Percentiles rank a stretch among this genome's conserved stretches.
These are phyloP conservation scores for Pilophorus perplexus DNA, from an alignment of 2,888 invertebrate genomes.

Conservation along the genomic window DNA sequence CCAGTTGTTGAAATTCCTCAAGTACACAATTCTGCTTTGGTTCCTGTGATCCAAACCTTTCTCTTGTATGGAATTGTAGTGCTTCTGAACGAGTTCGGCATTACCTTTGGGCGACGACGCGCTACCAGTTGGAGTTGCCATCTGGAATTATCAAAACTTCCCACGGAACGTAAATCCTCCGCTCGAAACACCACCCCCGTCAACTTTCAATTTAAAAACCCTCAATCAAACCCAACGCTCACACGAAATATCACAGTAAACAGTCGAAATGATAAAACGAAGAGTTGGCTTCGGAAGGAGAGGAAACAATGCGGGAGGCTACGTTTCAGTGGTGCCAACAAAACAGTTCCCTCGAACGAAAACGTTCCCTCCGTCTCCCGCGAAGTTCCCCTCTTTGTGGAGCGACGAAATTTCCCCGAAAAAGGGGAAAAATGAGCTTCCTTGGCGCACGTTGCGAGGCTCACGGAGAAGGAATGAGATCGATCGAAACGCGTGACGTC, in stretches of 20 bases:
- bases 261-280: not conserved
- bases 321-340: not conserved
- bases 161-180: too few relatives aligned
- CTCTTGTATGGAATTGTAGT: constrained; percentile 89
- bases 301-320: too few relatives aligned
- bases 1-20: constrained; percentile 99
- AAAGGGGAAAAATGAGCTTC: too few relatives aligned
- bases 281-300: too few relatives aligned
- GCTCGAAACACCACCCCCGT: too few relatives aligned
- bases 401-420: too few relatives aligned
- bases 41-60: constrained; percentile 55
- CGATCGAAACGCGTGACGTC: too few relatives aligned
- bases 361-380: not conserved
- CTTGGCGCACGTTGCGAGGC: too few relatives aligned
- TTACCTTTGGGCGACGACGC: constrained; percentile 24
- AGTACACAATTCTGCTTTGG: constrained; percentile 85
- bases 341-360: not conserved
- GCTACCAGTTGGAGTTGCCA: constrained; percentile 26
- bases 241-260: not conserved
- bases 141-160: constrained; percentile 12
- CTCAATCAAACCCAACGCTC: too few relatives aligned
- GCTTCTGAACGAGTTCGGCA: constrained; percentile 68
- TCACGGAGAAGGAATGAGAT: too few relatives aligned
- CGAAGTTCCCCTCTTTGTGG: not conserved
- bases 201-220: too few relatives aligned